Percentiles rank a stretch among this genome's conserved stretches.
These are phyloP conservation scores for Diploptera punctata DNA, from an alignment of 2,888 invertebrate species.

Conservation along the genomic window DNA sequence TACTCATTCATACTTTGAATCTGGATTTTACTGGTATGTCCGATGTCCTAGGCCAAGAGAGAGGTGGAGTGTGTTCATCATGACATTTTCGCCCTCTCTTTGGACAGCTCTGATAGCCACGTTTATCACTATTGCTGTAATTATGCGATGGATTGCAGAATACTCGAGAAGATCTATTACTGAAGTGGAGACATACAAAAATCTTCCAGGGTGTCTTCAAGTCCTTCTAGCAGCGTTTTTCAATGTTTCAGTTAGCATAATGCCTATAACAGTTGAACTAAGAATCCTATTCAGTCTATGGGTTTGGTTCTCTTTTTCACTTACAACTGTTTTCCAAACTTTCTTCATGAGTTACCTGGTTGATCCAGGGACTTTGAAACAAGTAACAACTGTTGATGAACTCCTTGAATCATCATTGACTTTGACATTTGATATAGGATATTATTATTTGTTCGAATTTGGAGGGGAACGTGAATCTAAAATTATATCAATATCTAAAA, in stretches of 20 bases:
- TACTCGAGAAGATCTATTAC: not conserved
- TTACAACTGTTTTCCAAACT: slow-evolving; percentile 3
- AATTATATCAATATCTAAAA: not conserved
- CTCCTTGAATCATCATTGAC: not conserved
- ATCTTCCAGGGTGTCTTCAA: not conserved
- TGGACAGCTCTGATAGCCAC: not conserved
- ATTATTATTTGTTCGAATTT: not conserved
- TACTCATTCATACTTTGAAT: slow-evolving; percentile 1
- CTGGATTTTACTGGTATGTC: not conserved
- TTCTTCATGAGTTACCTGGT: not conserved
- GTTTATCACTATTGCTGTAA: not conserved
- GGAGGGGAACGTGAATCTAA: not conserved
- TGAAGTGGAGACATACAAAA: too few species aligned
- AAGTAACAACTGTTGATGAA: slow-evolving; percentile 6
- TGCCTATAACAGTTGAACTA: not conserved
- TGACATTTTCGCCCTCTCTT: not conserved
- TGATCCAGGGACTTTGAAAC: not conserved
- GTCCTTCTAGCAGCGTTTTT: not conserved
- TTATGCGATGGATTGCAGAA: not conserved
- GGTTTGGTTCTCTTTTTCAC: not conserved
- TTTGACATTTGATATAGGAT: not conserved
- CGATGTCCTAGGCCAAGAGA: not conserved
- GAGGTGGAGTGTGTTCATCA: not conserved
- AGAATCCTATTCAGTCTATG: not conserved
- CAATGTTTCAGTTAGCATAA: not conserved